Conservation (phyloP, 2,113 vertebrate genomes). For the Dipodomys ordii region DNA sequence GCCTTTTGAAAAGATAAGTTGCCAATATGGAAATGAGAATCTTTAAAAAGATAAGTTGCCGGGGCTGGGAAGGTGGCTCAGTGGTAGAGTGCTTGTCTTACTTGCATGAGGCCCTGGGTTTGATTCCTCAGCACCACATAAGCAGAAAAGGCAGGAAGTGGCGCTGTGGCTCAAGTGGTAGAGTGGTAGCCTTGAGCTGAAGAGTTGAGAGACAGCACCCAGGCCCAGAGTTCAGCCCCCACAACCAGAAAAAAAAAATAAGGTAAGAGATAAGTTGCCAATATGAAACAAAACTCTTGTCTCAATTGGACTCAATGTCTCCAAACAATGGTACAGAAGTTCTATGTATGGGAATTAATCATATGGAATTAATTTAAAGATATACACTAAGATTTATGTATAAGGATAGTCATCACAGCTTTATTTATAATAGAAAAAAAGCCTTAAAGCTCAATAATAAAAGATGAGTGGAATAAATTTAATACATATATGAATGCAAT, state of each 20-base stretch:
- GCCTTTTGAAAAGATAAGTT: neutral
- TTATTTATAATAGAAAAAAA: slow-evolving; percentile 72
- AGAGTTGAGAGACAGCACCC: no score
- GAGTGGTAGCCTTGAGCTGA: no score
- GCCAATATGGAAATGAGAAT: neutral
- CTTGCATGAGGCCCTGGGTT: no score
- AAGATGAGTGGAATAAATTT: slow-evolving; percentile 17
- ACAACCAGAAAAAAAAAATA: neutral
- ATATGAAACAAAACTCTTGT: slow-evolving; percentile 55
- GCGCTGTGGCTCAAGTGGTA: no score
- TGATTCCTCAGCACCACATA: no score
- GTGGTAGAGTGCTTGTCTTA: no score
- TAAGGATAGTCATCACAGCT: slow-evolving; percentile 26
- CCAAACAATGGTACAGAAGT: neutral
- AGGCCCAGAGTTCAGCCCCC: no score
- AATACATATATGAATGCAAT: neutral
- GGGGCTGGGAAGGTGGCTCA: no score
- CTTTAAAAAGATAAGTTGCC: slow-evolving; percentile 39
- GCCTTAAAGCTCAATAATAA: slow-evolving; percentile 43
- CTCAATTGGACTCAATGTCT: neutral
- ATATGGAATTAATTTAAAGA: slow-evolving; percentile 64
- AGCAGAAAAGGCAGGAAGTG: no score
- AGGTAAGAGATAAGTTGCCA: slow-evolving; percentile 29
- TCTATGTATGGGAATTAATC: slow-evolving; percentile 37
- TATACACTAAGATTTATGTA: slow-evolving; percentile 55